Evolutionary conservation across 2,888 invertebrate species (phyloP), one percentile per base, ranked within the genome.

Genomic region (Pseudoips prasinana): DNA sequence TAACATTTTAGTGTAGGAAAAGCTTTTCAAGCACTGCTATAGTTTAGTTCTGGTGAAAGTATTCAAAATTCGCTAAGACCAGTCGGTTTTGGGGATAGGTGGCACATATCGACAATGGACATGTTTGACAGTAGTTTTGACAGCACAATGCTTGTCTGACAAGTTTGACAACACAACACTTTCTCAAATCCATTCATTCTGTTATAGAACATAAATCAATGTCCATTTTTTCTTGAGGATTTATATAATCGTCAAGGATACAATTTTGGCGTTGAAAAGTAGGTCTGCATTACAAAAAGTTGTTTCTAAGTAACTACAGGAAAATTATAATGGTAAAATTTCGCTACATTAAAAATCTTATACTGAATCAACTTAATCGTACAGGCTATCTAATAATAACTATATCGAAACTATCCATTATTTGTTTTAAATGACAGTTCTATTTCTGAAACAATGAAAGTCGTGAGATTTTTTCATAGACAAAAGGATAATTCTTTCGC

Each of bases 11-110:
- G n/a, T n/a, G n/a, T n/a, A n/a, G n/a, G n/a, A n/a, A n/a, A n/a
- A n/a, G n/a, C n/a, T n/a, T n/a, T n/a, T n/a, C n/a, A n/a, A n/a
- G n/a, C n/a, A n/a, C n/a, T n/a, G n/a, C n/a, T n/a, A n/a, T n/a
- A n/a, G n/a, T n/a, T n/a, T n/a, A 3, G 2, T 14, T 29, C 31
- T 17, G 62, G 72, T 67, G 73, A 75, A 75, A 75, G 74, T 72
- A 46, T 39, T 39, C 32, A 39, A 56, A 60, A 58, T 61, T 54
- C 37, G 48, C 42, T 36, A 48, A 45, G 39, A 61, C 69, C 63
- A 60, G 67, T 67, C n/a, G n/a, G n/a, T 27, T 26, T 33, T 39
- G 53, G 66, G 56, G 62, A 63, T 52, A 41, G 46, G n/a, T n/a
- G n/a, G 48, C 14, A 3, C 2, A 42, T 46, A 47, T 39, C 38